Evolutionary conservation across 2,888 invertebrate species (phyloP).

Genomic region (Perizoma affinitatum): DNA sequence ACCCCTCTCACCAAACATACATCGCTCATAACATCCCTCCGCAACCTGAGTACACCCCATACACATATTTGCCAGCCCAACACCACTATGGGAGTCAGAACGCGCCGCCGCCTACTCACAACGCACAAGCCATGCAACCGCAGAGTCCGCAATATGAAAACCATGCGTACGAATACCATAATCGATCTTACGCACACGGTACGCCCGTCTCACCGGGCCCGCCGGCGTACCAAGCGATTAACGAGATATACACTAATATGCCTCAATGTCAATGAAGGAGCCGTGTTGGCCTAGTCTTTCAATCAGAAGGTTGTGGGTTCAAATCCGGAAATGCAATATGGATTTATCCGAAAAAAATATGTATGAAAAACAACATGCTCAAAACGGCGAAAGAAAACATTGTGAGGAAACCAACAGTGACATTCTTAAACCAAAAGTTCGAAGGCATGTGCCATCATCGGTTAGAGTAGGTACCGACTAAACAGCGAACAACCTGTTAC

Average conservation of each 20-base stretch:
- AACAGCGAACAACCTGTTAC: too few species aligned
- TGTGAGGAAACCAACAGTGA: too few species aligned
- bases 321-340: too few species aligned
- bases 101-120: conserved; percentile 19
- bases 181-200: conserved; percentile 30
- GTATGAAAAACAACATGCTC: too few species aligned
- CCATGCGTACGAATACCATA: conserved; percentile 29
- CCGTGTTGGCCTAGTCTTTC: too few species aligned
- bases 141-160: conserved; percentile 27
- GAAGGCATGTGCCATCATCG: too few species aligned
- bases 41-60: conserved; percentile 25
- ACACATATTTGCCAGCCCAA: conserved; percentile 18
- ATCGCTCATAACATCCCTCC: conserved; percentile 20
- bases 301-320: too few species aligned
- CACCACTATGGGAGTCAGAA: conserved; percentile 13
- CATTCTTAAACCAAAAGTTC: too few species aligned
- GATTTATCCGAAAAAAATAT: too few species aligned
- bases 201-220: conserved; percentile 64
- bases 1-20: conserved; percentile 21
- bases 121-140: conserved; percentile 14
- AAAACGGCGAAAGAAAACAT: too few species aligned
- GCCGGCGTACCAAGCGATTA: conserved; percentile 70
- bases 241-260: conserved; percentile 62
- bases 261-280: conserved; percentile 38
- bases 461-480: too few species aligned